Evolutionary conservation across 2,888 invertebrate species (phyloP), one percentile per base, ranked within the genome.

Genomic region (Mamestra brassicae): DNA sequence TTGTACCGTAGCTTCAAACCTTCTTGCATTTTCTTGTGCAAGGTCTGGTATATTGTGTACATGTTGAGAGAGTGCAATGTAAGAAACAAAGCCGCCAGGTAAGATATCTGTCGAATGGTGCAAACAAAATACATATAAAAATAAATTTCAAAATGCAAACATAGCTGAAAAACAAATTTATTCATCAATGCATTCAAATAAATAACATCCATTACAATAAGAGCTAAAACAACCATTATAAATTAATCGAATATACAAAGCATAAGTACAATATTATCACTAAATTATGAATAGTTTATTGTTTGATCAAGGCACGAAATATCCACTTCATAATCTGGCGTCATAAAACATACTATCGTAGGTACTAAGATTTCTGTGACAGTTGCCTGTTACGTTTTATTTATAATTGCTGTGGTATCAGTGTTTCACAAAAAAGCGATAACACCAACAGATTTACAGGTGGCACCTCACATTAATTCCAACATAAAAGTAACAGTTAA

Each of bases 21-120:
- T 85, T 97, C 96, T 83, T 96, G 95, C 73, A 97, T 97, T 96
- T 99, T 99, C 95, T 98, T 98, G 83, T 98, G 98, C 90, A 99
- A 98, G 47, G 99, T 98, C 96, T 98, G 97, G 83, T 98, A 97
- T 42, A 99, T 98, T 57, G 99, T 99, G 76, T 97, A 97, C 82
- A 98, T 97, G 96, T 99, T 99, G 86, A 99, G 99, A 89, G 98
- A 95, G 95, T 99, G 99, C 84, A 99, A 97, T 87, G 98, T 93
- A 85, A 99, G 97, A 95, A 99, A 99, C 95, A 99, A 97, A 71
- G 97, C 96, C 90, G 98, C 97, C 90, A 99, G 97, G 83, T 98
- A 98, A 76, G 98, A 97, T 70, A 99, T 98, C 98, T 98, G 96
- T 89, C 88, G 90, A 91, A 92, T 84, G 86, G 87, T 84, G 90